These are phyloP conservation scores for Spizaetus ornatus DNA, from an alignment of 2,113 vertebrate genomes.

Conservation along the genomic window DNA sequence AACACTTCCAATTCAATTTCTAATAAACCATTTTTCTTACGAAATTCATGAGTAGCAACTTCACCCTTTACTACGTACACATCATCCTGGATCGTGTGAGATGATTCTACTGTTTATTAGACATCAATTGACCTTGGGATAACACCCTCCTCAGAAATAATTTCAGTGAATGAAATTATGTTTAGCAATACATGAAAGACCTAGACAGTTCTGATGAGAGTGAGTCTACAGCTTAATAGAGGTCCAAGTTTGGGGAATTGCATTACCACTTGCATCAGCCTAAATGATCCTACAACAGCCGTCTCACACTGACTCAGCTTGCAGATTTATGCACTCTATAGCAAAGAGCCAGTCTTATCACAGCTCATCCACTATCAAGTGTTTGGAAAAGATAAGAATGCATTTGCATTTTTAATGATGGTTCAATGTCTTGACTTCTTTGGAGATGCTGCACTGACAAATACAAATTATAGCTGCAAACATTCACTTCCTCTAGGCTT, in stretches of 20 bases:
- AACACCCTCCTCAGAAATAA: conserved; percentile 1
- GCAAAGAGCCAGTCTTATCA: conserved; percentile 71
- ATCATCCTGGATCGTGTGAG: background rate
- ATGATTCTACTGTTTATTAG: background rate
- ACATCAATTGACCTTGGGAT: background rate
- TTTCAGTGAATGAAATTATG: conserved; percentile 9
- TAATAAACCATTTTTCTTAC: background rate
- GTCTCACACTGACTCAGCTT: conserved; percentile 39
- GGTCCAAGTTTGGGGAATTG: conserved; percentile 15
- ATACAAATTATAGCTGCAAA: conserved; percentile 31
- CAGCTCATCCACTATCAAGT: conserved; percentile 77
- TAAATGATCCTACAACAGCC: background rate
- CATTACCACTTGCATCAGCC: conserved; percentile 39
- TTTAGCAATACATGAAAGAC: background rate
- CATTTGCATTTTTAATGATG: conserved; percentile 83
- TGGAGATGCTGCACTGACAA: conserved; percentile 35
- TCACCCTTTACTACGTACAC: background rate
- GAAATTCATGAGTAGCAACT: background rate
- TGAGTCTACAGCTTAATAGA: background rate
- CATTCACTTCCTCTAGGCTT: conserved; percentile 9
- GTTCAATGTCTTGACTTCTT: conserved; percentile 37
- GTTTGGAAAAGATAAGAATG: conserved; percentile 79
- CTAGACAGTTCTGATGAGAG: background rate
- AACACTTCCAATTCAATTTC: background rate
- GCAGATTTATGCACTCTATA: conserved; percentile 33